Conservation (phyloP, 2,797 vertebrate genomes). For the Brachyrhaphis roseni region DNA sequence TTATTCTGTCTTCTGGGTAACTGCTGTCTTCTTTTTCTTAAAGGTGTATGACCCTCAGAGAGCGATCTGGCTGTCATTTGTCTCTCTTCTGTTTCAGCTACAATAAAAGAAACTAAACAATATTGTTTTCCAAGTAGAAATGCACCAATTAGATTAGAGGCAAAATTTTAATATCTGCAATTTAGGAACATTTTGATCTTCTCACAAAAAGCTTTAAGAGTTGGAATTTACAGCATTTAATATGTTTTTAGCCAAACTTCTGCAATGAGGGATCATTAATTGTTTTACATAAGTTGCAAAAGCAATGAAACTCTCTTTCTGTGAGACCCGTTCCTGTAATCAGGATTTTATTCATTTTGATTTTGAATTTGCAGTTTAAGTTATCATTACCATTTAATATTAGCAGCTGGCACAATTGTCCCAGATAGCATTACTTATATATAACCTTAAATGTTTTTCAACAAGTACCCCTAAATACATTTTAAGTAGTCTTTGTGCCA, state of each 20-base stretch:
- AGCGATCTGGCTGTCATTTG: neutral
- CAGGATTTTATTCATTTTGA: neutral
- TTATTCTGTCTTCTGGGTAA: neutral
- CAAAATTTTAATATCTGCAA: neutral
- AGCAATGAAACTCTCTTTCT: neutral
- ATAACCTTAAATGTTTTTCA: neutral
- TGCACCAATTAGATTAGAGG: neutral
- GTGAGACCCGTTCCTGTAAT: neutral
- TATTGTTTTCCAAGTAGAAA: neutral
- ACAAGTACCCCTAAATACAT: neutral
- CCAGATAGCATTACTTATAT: neutral
- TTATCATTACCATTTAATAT: neutral
- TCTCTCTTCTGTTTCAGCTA: neutral
- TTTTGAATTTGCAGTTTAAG: neutral
- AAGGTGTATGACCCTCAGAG: constrained; percentile 1
- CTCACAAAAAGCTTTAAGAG: neutral
- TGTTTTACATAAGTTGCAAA: neutral
- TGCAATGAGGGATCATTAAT: neutral
- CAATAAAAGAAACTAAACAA: neutral
- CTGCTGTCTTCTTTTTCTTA: constrained; percentile 4
- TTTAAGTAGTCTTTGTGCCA: neutral
- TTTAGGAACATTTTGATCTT: neutral
- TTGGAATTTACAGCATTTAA: neutral
- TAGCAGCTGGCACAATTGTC: neutral
- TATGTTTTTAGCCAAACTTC: neutral